Evolutionary conservation across 2,113 vertebrate genomes (phyloP).

Genomic region (Cichladusa arquata): DNA sequence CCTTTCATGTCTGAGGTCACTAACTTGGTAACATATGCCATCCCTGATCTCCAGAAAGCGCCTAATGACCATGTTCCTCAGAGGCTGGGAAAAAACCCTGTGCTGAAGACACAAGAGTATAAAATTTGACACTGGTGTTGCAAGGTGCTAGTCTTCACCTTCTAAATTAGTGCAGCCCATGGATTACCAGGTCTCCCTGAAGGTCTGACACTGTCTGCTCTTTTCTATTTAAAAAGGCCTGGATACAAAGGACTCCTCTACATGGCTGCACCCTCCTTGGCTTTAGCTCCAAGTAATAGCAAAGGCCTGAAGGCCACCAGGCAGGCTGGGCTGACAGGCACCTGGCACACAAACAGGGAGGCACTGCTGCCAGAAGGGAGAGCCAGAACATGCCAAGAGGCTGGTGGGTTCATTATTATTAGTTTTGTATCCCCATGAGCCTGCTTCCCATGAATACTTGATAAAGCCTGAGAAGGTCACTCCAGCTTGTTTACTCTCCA

Average conservation of each 20-base stretch:
- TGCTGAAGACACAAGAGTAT: not conserved
- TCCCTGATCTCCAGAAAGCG: not conserved
- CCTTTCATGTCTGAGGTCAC: conserved; percentile 1
- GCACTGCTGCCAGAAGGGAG: not conserved
- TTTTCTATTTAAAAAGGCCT: not conserved
- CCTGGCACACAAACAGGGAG: not conserved
- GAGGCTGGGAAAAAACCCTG: not conserved
- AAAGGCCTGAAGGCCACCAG: not conserved
- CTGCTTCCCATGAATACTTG: conserved; percentile 3
- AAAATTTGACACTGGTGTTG: not conserved
- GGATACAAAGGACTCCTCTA: not conserved
- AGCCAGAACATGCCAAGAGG: not conserved
- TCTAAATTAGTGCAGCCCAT: not conserved
- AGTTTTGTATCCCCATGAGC: not conserved
- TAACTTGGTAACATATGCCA: not conserved
- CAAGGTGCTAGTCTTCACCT: not conserved
- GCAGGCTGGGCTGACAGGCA: not conserved
- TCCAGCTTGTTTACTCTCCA: conserved; percentile 21
- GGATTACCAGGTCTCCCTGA: not conserved
- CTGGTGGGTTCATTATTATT: conserved; percentile 2
- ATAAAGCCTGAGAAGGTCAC: not conserved
- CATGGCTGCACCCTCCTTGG: not conserved
- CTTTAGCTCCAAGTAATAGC: not conserved
- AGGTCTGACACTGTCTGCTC: not conserved
- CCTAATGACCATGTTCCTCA: not conserved